These are phyloP conservation scores for Aspidapion aeneum DNA, from an alignment of 2,888 invertebrate species.

Conservation along the genomic window DNA sequence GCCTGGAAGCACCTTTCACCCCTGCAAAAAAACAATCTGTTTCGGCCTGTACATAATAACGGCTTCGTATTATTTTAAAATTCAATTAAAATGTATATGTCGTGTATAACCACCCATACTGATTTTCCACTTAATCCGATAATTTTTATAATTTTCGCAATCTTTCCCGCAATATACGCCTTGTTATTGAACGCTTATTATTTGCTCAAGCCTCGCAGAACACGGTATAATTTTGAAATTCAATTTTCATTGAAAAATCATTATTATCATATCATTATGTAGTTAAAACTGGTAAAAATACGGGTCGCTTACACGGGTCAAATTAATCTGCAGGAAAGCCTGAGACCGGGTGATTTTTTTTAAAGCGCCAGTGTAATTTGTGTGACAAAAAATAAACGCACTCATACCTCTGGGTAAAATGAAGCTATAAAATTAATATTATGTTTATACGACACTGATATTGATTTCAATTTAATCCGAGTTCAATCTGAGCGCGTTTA, in stretches of 20 bases:
- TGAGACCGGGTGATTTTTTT: background rate
- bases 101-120: background rate
- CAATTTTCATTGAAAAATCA: background rate
- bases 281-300: background rate
- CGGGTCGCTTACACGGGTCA: background rate
- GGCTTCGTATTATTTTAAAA: no score
- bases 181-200: background rate
- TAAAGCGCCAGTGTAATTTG: background rate
- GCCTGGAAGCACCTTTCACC: no score
- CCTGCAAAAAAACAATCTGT: no score
- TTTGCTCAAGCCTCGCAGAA: background rate
- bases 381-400: slow-evolving; percentile 24
- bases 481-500: no score
- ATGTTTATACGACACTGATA: no score
- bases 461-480: no score
- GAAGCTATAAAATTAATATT: slow-evolving; percentile 27
- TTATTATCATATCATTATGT: no score
- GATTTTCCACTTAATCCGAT: background rate
- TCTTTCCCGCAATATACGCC: background rate
- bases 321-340: background rate
- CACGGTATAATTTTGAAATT: background rate
- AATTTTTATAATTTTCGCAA: background rate
- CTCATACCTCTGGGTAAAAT: slow-evolving; percentile 22
- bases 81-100: background rate
- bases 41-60: no score